Conservation (phyloP, 2,888 invertebrate genomes). For the Elysia crispata region DNA sequence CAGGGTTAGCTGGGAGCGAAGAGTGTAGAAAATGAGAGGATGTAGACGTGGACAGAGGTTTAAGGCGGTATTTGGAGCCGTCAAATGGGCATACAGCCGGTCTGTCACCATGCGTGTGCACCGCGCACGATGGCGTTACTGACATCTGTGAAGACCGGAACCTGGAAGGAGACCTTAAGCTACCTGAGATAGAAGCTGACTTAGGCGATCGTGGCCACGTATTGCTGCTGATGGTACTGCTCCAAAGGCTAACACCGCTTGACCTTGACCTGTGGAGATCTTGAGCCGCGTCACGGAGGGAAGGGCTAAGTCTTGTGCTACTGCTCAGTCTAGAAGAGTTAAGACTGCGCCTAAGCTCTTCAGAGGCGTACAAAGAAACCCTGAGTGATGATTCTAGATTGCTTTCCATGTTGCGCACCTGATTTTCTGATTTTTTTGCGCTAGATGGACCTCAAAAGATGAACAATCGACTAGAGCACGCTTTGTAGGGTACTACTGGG, state of each 20-base stretch:
- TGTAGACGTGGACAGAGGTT: too few species aligned
- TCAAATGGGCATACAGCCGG: too few species aligned
- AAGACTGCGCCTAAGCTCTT: conserved; percentile 4
- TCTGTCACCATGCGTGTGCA: too few species aligned
- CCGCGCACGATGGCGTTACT: too few species aligned
- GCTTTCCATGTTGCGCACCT: not conserved
- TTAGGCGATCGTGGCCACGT: conserved; percentile 2
- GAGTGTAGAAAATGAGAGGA: too few species aligned
- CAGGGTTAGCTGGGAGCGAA: too few species aligned
- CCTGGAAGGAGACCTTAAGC: not conserved
- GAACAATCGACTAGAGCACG: too few species aligned
- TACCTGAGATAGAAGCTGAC: not conserved
- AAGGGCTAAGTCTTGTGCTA: not conserved
- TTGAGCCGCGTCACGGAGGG: not conserved
- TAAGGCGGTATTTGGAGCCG: too few species aligned
- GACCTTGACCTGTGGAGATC: not conserved
- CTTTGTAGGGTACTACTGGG: too few species aligned
- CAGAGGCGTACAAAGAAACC: not conserved
- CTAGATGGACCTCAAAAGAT: too few species aligned
- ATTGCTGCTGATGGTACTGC: conserved; percentile 2
- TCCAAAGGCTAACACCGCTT: not conserved
- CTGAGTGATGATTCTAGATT: not conserved
- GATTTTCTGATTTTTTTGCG: too few species aligned
- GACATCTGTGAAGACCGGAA: too few species aligned
- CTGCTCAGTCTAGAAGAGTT: not conserved